Percentiles rank a stretch among this genome's conserved stretches.
These are phyloP conservation scores for Eulemur albifrons DNA, from an alignment of 2,797 vertebrate genomes.

Conservation along the genomic window DNA sequence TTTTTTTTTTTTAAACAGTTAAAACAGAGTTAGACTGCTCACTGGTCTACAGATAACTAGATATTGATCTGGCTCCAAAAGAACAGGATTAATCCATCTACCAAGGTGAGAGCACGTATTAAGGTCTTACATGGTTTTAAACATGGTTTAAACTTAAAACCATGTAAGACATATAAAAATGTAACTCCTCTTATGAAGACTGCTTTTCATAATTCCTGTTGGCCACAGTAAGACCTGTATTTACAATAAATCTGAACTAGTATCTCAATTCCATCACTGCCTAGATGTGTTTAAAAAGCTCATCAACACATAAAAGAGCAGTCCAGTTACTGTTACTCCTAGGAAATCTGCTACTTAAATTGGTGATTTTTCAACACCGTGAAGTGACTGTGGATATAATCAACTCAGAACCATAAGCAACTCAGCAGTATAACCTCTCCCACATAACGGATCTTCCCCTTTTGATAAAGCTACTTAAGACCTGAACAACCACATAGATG, in stretches of 20 bases:
- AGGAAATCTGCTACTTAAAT: slow-evolving; percentile 46
- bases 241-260: slow-evolving; percentile 16
- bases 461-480: background rate
- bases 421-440: background rate
- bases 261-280: background rate
- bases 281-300: slow-evolving; percentile 34
- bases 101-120: background rate
- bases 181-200: slow-evolving; percentile 1
- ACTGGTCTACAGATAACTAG: background rate
- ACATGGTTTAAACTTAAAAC: no score
- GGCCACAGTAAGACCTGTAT: background rate
- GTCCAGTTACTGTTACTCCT: background rate
- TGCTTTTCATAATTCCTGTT: background rate
- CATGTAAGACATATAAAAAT: background rate
- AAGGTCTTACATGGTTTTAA: background rate
- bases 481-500: background rate
- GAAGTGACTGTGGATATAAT: background rate
- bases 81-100: background rate
- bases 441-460: background rate
- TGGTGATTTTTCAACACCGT: slow-evolving; percentile 5
- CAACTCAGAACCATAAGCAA: slow-evolving; percentile 19
- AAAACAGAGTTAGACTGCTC: background rate
- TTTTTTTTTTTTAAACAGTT: background rate
- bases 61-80: slow-evolving; percentile 21
- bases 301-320: slow-evolving; percentile 14